These are phyloP conservation scores for Thalpophila matura DNA, from an alignment of 2,888 invertebrate species.

Conservation along the genomic window DNA sequence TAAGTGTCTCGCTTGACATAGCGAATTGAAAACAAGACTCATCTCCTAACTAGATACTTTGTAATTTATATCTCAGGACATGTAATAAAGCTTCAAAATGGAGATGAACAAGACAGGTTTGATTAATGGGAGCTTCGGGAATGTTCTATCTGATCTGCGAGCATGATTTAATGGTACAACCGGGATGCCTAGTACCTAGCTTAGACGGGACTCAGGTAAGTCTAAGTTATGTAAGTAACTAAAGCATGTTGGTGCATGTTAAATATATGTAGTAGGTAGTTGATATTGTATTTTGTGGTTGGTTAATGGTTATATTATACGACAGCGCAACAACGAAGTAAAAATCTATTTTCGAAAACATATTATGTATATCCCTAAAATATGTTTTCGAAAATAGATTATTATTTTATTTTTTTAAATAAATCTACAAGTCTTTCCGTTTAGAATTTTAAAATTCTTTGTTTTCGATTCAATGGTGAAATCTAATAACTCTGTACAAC, in stretches of 20 bases:
- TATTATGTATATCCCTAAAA: no score
- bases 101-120: conserved; percentile 50
- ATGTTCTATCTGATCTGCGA: conserved; percentile 46
- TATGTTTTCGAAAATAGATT: no score
- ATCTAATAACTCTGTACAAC: no score
- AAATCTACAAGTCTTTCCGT: no score
- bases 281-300: background rate
- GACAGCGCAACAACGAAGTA: background rate
- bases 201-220: conserved; percentile 42
- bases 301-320: background rate
- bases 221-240: conserved; percentile 37
- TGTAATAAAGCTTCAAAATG: conserved; percentile 47
- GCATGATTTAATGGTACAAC: conserved; percentile 59
- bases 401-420: no score
- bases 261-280: background rate
- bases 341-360: no score
- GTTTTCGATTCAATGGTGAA: no score
- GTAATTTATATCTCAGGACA: conserved; percentile 44
- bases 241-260: background rate
- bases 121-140: conserved; percentile 57
- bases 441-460: no score
- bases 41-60: conserved; percentile 40
- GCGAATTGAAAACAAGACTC: conserved; percentile 30
- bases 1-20: conserved; percentile 19
- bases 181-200: conserved; percentile 23